Percentiles rank a stretch among this genome's conserved stretches.
Evolutionary conservation across 2,797 vertebrate species (phyloP).

Genomic region (Pangasius mekongensis): DNA sequence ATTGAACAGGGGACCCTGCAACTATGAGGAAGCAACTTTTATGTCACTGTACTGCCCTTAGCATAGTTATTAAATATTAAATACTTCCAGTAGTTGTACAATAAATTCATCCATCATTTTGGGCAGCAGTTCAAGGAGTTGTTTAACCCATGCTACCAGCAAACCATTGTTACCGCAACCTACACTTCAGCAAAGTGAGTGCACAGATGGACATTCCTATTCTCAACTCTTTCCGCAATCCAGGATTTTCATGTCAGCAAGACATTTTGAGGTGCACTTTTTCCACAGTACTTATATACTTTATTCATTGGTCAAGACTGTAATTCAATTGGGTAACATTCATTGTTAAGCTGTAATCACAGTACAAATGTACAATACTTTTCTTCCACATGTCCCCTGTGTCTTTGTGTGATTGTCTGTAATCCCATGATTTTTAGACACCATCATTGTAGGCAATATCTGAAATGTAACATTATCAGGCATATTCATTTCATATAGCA

Average conservation of each 20-base stretch:
- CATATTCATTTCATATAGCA: neutral
- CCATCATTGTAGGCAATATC: neutral
- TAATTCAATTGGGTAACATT: neutral
- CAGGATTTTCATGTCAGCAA: neutral
- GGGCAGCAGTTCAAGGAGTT: neutral
- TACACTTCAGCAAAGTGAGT: neutral
- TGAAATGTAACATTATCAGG: neutral
- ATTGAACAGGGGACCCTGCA: neutral
- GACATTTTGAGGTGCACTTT: neutral
- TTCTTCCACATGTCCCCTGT: neutral
- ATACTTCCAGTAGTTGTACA: neutral
- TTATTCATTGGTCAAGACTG: neutral
- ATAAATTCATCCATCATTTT: neutral
- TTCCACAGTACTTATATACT: neutral
- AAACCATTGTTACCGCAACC: neutral
- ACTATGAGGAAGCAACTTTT: neutral
- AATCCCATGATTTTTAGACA: neutral
- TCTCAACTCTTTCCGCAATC: neutral
- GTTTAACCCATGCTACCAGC: neutral
- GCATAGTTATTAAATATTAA: neutral
- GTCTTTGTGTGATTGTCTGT: neutral
- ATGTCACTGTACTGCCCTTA: neutral
- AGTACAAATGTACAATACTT: neutral
- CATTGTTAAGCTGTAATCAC: neutral
- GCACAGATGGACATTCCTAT: constrained; percentile 5